A percentile compares a stretch with the other conserved stretches of the same genome.
Evolutionary conservation across 2,113 vertebrate species (phyloP).

Genomic region (Xenopus tropicalis): DNA sequence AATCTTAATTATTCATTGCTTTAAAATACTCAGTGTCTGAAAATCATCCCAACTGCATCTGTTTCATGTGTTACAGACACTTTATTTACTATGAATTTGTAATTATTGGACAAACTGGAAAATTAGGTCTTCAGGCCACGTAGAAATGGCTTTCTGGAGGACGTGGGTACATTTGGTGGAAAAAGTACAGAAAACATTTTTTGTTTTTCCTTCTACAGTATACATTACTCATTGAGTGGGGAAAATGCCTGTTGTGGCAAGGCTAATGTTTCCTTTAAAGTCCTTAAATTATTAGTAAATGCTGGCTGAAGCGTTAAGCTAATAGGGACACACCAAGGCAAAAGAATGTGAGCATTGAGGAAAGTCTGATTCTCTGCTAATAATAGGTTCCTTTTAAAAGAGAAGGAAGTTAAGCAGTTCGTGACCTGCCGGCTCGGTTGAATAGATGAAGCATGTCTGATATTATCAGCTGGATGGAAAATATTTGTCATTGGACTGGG

Average conservation of each 20-base stretch:
- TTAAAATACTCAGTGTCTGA: too few relatives aligned
- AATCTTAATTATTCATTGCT: too few relatives aligned
- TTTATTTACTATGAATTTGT: too few relatives aligned
- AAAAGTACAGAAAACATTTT: too few relatives aligned
- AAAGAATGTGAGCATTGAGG: not conserved
- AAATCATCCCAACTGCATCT: too few relatives aligned
- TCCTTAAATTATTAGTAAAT: constrained; percentile 1
- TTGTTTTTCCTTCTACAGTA: not conserved
- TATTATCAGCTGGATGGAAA: constrained; percentile 15
- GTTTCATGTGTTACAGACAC: too few relatives aligned
- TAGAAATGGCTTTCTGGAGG: too few relatives aligned
- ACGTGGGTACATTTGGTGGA: too few relatives aligned
- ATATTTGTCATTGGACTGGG: not conserved
- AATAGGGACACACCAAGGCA: constrained; percentile 1
- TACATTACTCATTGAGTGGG: not conserved
- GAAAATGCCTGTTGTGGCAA: constrained; percentile 10
- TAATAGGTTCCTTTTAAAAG: constrained; percentile 37
- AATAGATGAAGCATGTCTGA: constrained; percentile 9
- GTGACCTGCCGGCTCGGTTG: constrained; percentile 25
- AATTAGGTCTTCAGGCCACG: too few relatives aligned
- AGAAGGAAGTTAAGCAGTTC: not conserved
- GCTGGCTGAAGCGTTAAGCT: constrained; percentile 2
- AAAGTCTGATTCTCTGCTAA: not conserved
- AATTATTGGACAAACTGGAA: too few relatives aligned
- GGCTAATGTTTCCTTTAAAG: constrained; percentile 13